These are phyloP conservation scores for Pygocentrus nattereri DNA, from an alignment of 2,797 vertebrate species.

Conservation along the genomic window DNA sequence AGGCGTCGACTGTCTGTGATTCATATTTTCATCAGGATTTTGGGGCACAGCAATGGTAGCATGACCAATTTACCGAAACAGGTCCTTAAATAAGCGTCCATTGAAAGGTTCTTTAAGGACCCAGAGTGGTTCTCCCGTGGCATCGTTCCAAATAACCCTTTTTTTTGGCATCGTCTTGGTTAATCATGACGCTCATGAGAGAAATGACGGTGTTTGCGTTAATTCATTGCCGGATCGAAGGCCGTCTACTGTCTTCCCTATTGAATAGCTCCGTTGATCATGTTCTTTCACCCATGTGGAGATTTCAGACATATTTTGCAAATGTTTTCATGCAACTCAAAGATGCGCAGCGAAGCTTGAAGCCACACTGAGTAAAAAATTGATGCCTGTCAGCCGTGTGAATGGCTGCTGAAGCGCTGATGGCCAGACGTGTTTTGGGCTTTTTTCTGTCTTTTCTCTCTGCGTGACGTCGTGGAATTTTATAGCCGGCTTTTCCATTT, in stretches of 20 bases:
- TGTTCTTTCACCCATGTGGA: conserved; percentile 33
- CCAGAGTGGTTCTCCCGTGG: background rate
- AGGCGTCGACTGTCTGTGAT: no score
- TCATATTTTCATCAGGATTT: no score
- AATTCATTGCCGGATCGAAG: conserved; percentile 37
- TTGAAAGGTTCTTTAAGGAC: background rate
- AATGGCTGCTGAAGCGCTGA: conserved; percentile 22
- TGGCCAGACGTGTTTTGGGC: background rate
- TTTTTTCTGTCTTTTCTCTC: background rate
- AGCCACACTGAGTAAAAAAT: conserved; percentile 55
- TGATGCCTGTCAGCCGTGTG: conserved; percentile 50
- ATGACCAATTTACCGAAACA: no score
- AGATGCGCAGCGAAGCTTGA: conserved; percentile 48
- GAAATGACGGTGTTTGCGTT: conserved; percentile 28
- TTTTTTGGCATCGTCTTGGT: background rate
- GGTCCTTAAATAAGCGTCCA: no score
- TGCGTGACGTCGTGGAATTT: background rate
- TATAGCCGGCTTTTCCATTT: background rate
- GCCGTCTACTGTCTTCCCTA: conserved; percentile 25
- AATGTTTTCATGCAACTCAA: conserved; percentile 37
- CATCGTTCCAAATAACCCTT: background rate
- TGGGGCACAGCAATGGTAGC: no score
- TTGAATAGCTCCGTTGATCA: conserved; percentile 39
- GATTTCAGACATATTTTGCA: conserved; percentile 42
- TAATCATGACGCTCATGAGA: background rate